A percentile compares a stretch with the other conserved stretches of the same genome.
phyloP scores from a whole-genome alignment of 1,140 invertebrate species.

The Caenorhabditis tropicalis region DNA sequence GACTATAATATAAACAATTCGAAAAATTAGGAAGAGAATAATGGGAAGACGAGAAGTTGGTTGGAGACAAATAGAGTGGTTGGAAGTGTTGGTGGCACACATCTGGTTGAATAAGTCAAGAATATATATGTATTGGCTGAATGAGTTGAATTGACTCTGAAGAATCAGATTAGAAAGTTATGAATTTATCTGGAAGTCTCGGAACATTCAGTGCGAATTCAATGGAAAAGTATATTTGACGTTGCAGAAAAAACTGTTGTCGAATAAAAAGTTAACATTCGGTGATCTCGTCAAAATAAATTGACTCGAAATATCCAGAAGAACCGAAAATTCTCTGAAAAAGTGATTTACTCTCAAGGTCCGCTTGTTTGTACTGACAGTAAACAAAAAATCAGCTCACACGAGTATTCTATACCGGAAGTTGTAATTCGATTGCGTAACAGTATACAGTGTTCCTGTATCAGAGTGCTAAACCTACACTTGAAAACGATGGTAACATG shows the following conservation, averaged over 20 bases:
- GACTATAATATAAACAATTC: constrained; percentile 40
- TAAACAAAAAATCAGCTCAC: background rate
- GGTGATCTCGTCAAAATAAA: too few species aligned
- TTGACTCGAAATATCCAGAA: too few species aligned
- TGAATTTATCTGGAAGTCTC: background rate
- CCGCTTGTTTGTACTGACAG: too few species aligned
- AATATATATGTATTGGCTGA: background rate
- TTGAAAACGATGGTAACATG: background rate
- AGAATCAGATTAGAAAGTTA: background rate
- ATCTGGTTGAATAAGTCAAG: background rate
- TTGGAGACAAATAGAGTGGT: background rate
- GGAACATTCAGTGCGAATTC: too few species aligned
- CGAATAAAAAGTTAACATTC: too few species aligned
- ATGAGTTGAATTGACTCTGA: background rate
- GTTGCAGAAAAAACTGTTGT: too few species aligned
- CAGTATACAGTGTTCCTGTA: background rate
- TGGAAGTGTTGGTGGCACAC: background rate
- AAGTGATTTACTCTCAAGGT: too few species aligned
- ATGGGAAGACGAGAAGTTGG: background rate
- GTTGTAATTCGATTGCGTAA: background rate
- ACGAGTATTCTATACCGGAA: background rate
- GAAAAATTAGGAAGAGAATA: background rate
- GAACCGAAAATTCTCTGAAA: background rate
- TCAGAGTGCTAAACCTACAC: background rate
- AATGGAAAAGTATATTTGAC: too few species aligned